Base-by-base conservation (phyloP, 2,888 invertebrate genomes). In the Diarsia rubi region DNA sequence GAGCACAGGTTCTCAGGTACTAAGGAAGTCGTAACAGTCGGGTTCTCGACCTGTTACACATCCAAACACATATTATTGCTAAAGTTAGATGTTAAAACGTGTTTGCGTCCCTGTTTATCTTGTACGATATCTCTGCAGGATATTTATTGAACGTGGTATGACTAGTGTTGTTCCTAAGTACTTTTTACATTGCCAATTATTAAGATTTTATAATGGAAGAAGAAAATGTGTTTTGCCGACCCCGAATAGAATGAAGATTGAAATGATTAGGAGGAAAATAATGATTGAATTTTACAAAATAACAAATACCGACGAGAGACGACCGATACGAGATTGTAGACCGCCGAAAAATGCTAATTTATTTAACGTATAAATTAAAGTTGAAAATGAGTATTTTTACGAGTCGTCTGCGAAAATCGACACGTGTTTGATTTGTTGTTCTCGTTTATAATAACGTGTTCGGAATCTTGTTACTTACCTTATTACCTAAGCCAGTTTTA, bases 21-120 rank as follows among this genome's bases (percentile, higher is more conserved):
- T 64, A 57, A 82, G 79, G 69, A 85, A 82, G 67, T 82, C 63
- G 42, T 85, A 78, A 72, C 59, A n/a, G 49, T 31, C 57, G n/a
- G 42, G 70, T 57, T 69, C 60, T 54, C 44, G 44, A 59, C 78
- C 71, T 63, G 62, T n/a, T 70, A 54, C 57, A 68, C 21, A 54
- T 59, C 16, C 44, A 73, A 66, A 83, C 62, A 68, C 59, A 69
- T 71, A 75, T 60, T 74, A 84, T 62, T 69, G 37, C 66, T 77
- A 44, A 67, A 65, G 54, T 54, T 14, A 54, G 45, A 67, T 31
- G 19, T 42, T n/a, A 14, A 70, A 82, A 85, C 78, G 12, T 77
- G 86, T 85, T 85, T 70, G 49, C 9, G 2, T 37, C n/a, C n/a
- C 14, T 66, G 67, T 68, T 57, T 49, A 75, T 75, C 69, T 21